Base-by-base conservation (phyloP, 1,140 invertebrate genomes). In the Drepana arcuata region DNA sequence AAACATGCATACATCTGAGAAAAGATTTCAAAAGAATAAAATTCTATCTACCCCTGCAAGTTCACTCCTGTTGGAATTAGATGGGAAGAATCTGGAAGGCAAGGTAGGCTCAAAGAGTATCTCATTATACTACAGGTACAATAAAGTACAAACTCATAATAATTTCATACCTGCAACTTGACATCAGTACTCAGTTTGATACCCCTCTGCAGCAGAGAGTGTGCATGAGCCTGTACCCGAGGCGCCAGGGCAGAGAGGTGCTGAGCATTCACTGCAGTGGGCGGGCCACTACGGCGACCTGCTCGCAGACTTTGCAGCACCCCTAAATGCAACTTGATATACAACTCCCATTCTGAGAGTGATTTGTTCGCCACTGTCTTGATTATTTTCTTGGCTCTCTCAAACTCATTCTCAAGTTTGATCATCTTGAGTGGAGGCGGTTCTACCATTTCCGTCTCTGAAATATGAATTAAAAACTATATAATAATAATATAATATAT, bases 311-410 rank as follows among this genome's bases (percentile, higher is more conserved):
- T 88, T 43, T 89, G 84, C 25, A 91, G 55, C 0, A 91, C 74
- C 7, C 85, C 88, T n/a, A 91, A 60, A 59, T 91, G 89, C 9
- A 91, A 61, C 40, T 87, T 85, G 31, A 83, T 85, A 44, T 91
- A 91, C 2, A 88, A 48, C 13, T 86, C 62, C 9, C 65, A 40
- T 27, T 75, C 72, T 9, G 56, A 51, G 5, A 74, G 34, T 7
- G 51, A 30, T 32, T 65, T 77, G 5, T 30, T 51, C 2, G 48
- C 29, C 16, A 51, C 57, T 48, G 47, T 62, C 51, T 81, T 84
- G 1, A 60, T 25, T 7, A 57, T 21, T 21, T 4, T 5, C 18
- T 4, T 47, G 7, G 48, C 31, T 10, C 46, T 45, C 12, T 62
- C 52, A 18, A 43, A 67, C 14, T 64, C 60, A 16, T 54, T 55